Evolutionary conservation across 35 echinoderm and acorn worm genomes (phyloP).

Genomic region (Apostichopus parvimensis): DNA sequence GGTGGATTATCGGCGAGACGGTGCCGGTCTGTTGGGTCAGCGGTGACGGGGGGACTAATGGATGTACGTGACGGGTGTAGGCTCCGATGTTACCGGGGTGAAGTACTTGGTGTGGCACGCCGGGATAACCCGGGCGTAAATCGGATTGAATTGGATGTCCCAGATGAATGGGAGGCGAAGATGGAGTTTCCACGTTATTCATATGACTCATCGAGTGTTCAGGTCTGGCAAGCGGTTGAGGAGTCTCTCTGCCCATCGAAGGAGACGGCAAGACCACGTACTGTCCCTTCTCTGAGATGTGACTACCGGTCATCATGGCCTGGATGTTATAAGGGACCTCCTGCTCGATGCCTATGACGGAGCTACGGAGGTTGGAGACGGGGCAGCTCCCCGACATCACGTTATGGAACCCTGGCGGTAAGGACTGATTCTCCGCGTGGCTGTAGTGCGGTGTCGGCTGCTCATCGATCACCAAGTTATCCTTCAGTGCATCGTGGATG

Average conservation of each 20-base stretch:
- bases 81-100: not conserved
- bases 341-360: not conserved
- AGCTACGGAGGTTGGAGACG: not conserved
- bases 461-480: conserved; percentile 44
- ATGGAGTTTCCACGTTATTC: not conserved
- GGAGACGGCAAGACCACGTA: not conserved
- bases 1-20: conserved; percentile 5
- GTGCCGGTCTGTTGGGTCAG: conserved; percentile 6
- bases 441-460: conserved; percentile 12
- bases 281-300: not conserved
- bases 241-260: conserved; percentile 10
- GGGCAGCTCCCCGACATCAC: not conserved
- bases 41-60: not conserved
- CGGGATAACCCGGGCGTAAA: not conserved
- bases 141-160: conserved; percentile 18
- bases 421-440: not conserved
- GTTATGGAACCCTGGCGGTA: not conserved
- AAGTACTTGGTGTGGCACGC: conserved; percentile 9
- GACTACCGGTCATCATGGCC: not conserved
- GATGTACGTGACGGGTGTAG: not conserved
- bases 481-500: not conserved
- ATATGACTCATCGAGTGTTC: conserved; percentile 12
- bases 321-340: conserved; percentile 19
- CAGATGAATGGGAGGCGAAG: conserved; percentile 27
- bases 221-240: not conserved